These are phyloP conservation scores for Montifringilla adamsi DNA, from an alignment of 2,113 vertebrate species.

Conservation along the genomic window DNA sequence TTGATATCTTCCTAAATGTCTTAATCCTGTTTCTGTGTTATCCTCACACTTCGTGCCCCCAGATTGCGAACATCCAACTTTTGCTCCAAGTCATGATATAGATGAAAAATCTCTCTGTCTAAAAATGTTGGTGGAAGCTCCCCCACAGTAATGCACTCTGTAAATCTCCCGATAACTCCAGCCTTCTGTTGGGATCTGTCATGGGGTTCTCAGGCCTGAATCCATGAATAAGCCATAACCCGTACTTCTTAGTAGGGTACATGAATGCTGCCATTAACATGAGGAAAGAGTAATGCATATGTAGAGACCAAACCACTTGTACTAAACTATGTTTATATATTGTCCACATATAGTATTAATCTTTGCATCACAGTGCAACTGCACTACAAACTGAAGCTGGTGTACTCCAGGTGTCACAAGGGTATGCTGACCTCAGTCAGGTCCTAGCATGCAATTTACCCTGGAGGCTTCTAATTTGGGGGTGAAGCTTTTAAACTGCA, in stretches of 20 bases:
- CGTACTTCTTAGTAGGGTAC: background rate
- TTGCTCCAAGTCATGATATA: background rate
- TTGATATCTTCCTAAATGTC: background rate
- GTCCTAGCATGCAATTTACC: background rate
- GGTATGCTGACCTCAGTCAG: background rate
- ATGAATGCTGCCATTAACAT: background rate
- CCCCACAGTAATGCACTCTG: background rate
- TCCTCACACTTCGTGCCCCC: background rate
- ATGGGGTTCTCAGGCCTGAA: background rate
- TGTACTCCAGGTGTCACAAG: fast-evolving
- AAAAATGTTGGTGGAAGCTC: background rate
- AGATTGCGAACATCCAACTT: background rate
- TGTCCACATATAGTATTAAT: background rate
- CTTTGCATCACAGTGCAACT: background rate
- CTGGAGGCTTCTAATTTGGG: background rate
- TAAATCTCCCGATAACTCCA: background rate
- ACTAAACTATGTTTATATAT: background rate
- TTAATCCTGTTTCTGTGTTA: background rate
- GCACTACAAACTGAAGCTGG: background rate
- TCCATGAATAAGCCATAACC: background rate
- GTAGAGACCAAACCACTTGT: background rate
- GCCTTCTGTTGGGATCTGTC: background rate
- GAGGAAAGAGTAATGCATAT: background rate
- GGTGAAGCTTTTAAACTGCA: background rate
- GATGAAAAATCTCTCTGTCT: background rate